Base-by-base conservation (phyloP, 2,113 vertebrate genomes). In the Choloepus hoffmanni region DNA sequence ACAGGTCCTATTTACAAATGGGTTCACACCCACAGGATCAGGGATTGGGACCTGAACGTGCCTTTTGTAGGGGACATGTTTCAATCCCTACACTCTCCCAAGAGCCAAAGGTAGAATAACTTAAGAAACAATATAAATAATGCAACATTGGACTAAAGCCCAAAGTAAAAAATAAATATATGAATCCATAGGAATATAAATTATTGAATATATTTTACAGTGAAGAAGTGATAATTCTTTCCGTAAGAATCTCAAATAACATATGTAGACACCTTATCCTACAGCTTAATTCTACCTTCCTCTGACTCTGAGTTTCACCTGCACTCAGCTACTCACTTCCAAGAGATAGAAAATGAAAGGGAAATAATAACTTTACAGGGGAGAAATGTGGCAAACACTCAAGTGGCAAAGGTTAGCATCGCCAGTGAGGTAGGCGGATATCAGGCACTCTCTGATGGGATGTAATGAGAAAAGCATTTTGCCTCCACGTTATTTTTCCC, bases 371-470 rank as follows among this genome's bases (percentile, higher is more conserved):
- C 16, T 26, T 43, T 72, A 33, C n/a, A 36, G 1, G 28, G 43
- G 36, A 87, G 28, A 43, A 67, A 43, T 2, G 13, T 11, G 19
- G 50, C 19, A 72, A 43, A 12, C 14, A 2, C 19, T 76, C 2
- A 45, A 24, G 28, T 4, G 7, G 48, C 24, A 23, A 26, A 33
- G 0, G n/a, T 8, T 40, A 8, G 45, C 14, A 79, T 4, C 28
- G 7, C 0, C 12, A 28, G 6, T 6, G 19, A 28, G 0, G 50
- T 67, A 5, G 14, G 14, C 24, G 43, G 10, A 13, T 48, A 19
- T 4, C 89, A 53, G 16, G n/a, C 21, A 16, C 26, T 28, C 14
- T 45, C 43, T n/a, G 8, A 45, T 3, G 10, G 0, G 21, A 16
- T 11, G 36, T 2, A 7, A 53, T 40, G 11, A 36, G 72, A 70